Base-by-base conservation (phyloP, 2,888 invertebrate species). In the Tridacna crocea region DNA sequence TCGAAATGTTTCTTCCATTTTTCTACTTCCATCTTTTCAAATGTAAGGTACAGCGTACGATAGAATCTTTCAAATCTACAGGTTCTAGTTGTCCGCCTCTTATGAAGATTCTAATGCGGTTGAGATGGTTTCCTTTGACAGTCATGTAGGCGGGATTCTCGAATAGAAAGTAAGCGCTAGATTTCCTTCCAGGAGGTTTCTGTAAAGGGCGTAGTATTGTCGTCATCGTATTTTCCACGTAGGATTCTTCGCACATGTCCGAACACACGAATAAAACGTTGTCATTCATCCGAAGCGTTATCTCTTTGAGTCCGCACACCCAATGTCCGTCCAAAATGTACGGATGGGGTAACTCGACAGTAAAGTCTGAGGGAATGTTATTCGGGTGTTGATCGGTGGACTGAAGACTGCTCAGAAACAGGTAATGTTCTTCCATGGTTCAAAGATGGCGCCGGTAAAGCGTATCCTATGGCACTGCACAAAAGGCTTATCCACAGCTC, bases 401-500 rank as follows among this genome's bases (percentile, higher is more conserved):
- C 63, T 22, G 26, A 15, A 13, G 19, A 22, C 26, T 63, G 63
- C 24, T 63, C 26, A 63, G 63, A 63, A 63, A 63, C 63, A 36
- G 66, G 66, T 36, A 66, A 19, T 66, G 36, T 66, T 36, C 36
- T 27, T 66, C 46, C 66, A 36, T 63, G 63, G 22, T 26, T 26
- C 36, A 46, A 15, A 36, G 66, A 73, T 11, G 80, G 80, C 19
- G 66, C 73, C 4, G 80, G 76, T 47, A 63, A 51, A 48, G 58
- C 74, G 72, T 77, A 77, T 0, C 74, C 68, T 22, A 74, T 77
- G 26, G 73, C 72, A 46, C 82, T 82, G 48, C 81, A 81, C 0
- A 82, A 46, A 47, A 74, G 51, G 72, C 76, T 76, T 17, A 80
- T 77, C 80, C 76, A 80, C 10, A 80, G 63, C n/a, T 82, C 70